Base-by-base conservation (phyloP, 2,888 invertebrate species). In the Pachliopta kotzebuea region DNA sequence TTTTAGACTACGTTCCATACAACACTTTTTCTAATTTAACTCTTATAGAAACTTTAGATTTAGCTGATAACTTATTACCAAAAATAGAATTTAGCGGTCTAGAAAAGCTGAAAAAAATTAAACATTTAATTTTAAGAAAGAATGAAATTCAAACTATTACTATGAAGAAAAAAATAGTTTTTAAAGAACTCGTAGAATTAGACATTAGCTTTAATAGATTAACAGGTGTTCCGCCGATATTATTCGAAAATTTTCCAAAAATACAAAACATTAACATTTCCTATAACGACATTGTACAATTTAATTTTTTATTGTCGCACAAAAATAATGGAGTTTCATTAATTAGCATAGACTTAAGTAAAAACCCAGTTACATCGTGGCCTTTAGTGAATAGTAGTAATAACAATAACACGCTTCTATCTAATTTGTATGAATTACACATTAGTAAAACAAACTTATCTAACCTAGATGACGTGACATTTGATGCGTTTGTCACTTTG, bases 1-100 rank as follows among this genome's bases (percentile, higher is more conserved):
- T 93, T 67, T 94, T 97, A 68, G 92, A 93, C 61, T 95, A 95
- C 66, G 93, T 97, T 68, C 97, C 97, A 0, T 96, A 97, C 80
- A 94, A 94, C 29, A 94, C 95, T 0, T 90, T 97, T 31, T 89
- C 94, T 69, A 96, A 96, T 77, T 92, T 96, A 66, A 94, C 95
- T 53, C 93, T 94, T 9, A 86, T 97, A 70, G 96, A 97, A 82
- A 94, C 92, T 18, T 86, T 96, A 67, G 94, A 95, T 54, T 79
- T 96, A 68, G 93, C 95, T 1, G 93, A 93, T 65, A 96, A 96
- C 77, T 90, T 93, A 62, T 87, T 96, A 75, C 93, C 93, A 23
- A 93, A 93, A 68, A 90, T 97, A 68, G 96, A 97, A 78, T 93
- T 96, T 70, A 95, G 78, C 80, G 92, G 77, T 56, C 82, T 91